Base-by-base conservation (phyloP, 2,888 invertebrate species). In the Odontothrips loti region DNA sequence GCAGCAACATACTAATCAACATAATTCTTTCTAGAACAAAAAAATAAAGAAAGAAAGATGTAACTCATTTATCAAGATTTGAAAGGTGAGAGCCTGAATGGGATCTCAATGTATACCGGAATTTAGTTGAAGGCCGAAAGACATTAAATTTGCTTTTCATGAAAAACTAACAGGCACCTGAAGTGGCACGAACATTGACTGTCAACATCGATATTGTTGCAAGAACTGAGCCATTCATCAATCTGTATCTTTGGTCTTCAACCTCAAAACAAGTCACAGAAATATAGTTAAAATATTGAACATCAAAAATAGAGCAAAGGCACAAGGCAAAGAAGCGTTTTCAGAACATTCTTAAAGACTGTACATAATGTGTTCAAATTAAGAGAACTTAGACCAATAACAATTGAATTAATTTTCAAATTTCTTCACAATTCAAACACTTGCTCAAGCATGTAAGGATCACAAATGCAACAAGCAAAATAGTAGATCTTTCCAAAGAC, bases 241-340 rank as follows among this genome's bases (percentile, higher is more conserved):
- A 20, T 23, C 17, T 12, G 51, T 51, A 12, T 75, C 27, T 75
- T 23, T 75, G 23, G 27, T 75, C 68, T 1, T 27, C 68, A 75
- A 75, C 68, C 23, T 75, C 27, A 75, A 75, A 75, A 27, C 23
- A 58, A 58, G 20, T 20, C 6, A 58, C 20, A 58, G 20, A 58
- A 58, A 11, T 20, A 75, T 75, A 27, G 23, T 75, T 11, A 75
- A 75, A n/a, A 75, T 75, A 23, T 75, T 27, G 12, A 75, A 75
- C 68, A 75, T 75, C 68, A 75, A 75, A 75, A 75, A 75, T 75
- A 75, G 68, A 75, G 27, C 11, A 11, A 75, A 75, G 68, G 68
- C 68, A 75, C 68, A 75, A 75, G 68, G 68, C 68, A 27, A 75
- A 75, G 27, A 75, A 27, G 27, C 12, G 27, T 23, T 11, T 11